Evolutionary conservation across 2,113 vertebrate species (phyloP).

Genomic region (Onychorhynchus coronatus): DNA sequence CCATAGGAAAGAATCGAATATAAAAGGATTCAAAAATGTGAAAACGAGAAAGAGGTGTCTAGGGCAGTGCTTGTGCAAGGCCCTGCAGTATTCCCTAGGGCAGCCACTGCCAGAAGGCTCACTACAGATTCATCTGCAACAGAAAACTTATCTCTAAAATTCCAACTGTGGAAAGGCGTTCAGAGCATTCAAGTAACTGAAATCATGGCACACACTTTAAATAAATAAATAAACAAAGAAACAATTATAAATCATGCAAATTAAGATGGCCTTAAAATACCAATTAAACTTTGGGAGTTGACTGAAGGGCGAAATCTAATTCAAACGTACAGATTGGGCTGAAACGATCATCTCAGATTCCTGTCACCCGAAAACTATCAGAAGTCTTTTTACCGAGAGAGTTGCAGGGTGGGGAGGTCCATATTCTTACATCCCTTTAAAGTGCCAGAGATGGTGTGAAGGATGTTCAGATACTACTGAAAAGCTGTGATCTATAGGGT

Average conservation of each 20-base stretch:
- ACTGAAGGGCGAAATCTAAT: background rate
- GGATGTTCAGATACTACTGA: background rate
- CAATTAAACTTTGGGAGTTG: background rate
- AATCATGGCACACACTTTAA: background rate
- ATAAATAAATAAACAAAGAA: background rate
- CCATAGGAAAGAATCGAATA: background rate
- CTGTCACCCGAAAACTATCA: background rate
- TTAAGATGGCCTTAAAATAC: background rate
- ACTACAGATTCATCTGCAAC: background rate
- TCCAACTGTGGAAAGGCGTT: background rate
- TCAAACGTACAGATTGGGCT: rapidly evolving
- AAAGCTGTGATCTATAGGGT: background rate
- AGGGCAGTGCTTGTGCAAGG: rapidly evolving
- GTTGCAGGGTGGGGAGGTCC: background rate
- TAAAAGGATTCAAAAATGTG: background rate
- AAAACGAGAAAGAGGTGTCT: background rate
- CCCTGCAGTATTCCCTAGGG: background rate
- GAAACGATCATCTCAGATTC: background rate
- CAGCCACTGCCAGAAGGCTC: background rate
- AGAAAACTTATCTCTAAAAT: background rate
- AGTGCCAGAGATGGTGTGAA: background rate
- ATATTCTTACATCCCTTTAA: background rate
- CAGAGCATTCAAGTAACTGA: background rate
- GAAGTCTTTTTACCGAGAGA: background rate
- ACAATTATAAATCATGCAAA: background rate